These are phyloP conservation scores for Neelides folsomi DNA, from an alignment of 2,888 invertebrate genomes.

Conservation along the genomic window DNA sequence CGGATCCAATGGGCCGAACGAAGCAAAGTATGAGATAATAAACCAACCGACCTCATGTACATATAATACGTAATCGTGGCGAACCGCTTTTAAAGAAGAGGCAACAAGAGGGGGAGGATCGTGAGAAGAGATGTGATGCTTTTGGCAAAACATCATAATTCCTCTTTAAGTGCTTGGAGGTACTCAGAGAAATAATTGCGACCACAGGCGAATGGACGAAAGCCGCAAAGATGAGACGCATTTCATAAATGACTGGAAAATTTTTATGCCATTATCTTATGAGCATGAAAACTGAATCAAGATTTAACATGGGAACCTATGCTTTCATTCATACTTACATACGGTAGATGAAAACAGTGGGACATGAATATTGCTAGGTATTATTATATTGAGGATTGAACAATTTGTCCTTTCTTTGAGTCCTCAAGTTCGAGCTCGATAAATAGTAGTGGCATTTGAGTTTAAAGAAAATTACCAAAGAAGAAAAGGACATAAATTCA, in stretches of 20 bases:
- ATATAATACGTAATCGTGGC: background rate
- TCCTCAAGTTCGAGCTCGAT: too few relatives aligned
- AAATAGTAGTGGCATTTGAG: too few relatives aligned
- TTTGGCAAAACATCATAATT: constrained; percentile 5
- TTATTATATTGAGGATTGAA: too few relatives aligned
- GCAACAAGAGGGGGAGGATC: constrained; percentile 1
- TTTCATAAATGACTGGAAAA: constrained; percentile 30
- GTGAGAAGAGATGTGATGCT: constrained; percentile 1
- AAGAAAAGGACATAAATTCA: constrained; percentile 8
- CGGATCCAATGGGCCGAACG: constrained; percentile 3
- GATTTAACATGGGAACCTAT: constrained; percentile 30
- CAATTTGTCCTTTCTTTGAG: too few relatives aligned
- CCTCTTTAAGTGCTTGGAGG: constrained; percentile 5
- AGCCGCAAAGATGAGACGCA: constrained; percentile 25
- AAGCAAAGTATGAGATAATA: background rate
- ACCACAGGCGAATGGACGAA: constrained; percentile 24
- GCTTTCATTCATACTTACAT: background rate
- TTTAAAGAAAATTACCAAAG: too few relatives aligned
- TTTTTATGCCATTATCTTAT: constrained; percentile 13
- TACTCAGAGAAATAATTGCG: background rate
- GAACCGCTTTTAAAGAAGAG: too few relatives aligned
- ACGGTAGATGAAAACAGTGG: too few relatives aligned
- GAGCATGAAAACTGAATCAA: constrained; percentile 27
- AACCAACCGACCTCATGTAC: constrained; percentile 8
- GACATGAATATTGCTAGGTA: too few relatives aligned